Evolutionary conservation across 2,113 vertebrate genomes (phyloP), one percentile per base, ranked within the genome.

Genomic region (Mormoops blainvillei): DNA sequence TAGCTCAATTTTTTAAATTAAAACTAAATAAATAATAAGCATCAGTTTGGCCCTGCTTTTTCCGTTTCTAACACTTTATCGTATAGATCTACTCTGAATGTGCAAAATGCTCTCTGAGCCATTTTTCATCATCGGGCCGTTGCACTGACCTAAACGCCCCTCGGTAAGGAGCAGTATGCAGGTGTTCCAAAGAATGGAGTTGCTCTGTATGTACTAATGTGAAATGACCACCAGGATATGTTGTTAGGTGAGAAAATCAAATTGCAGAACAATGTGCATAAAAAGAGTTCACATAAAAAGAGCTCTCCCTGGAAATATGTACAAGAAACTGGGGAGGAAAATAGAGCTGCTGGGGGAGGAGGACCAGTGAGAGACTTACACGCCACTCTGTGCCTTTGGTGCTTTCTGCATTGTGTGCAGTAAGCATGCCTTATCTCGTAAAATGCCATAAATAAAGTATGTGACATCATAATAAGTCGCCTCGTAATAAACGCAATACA

Each of bases 21-120:
- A 71, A 85, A 89, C 61, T 83, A 71, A 78, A 74, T 74, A 28
- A 89, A 50, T 36, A 87, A 74, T 48, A 61, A 74, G n/a, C 65
- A 38, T n/a, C 45, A 65, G 82, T 63, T 82, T 5, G 16, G 68
- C 8, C n/a, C 74, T 73, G 13, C 41, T 73, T 85, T 88, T 78
- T 50, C 54, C 45, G 43, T 65, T 33, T 48, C n/a, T 88, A 50
- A 73, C 45, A 61, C 4, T 33, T 45, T 48, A 63, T 65, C n/a
- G 18, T 33, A 13, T 26, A 68, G 31, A 58, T 58, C 87, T 43
- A 26, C 43, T 71, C 41, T 41, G 26, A 77, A 33, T 78, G n/a
- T 61, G 31, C 24, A 87, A 13, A 82, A 18, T 76, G 19, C 36
- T 38, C 31, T 26, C 33, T 22, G 61, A 63, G 45, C 41, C n/a